Base-by-base conservation (phyloP, 2,797 vertebrate genomes). In the Lutjanus campechanus region DNA sequence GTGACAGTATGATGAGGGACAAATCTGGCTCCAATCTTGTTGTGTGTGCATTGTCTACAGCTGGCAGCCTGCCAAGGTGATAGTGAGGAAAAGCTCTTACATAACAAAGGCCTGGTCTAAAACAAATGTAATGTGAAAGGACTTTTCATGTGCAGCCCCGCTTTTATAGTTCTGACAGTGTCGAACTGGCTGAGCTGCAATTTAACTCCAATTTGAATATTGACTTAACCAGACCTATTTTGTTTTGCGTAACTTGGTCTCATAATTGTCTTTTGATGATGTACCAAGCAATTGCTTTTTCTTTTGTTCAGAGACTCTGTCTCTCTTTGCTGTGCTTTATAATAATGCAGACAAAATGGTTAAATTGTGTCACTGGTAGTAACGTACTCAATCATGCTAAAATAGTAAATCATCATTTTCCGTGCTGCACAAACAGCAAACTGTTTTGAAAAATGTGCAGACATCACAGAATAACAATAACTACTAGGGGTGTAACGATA, bases 91-190 rank as follows among this genome's bases (percentile, higher is more conserved):
- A 79, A 58, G 50, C 61, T 69, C 36, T 78, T 92, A 85, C 67
- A 49, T 92, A 91, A 90, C 36, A 53, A 40, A 65, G 67, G 61
- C 22, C 40, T 12, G 68, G 41, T 83, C 88, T 73, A 20, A 84
- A 84, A 71, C 73, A 82, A 83, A 87, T 76, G 72, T 46, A 63
- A 85, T 46, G 47, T 84, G 79, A 88, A 85, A 50, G 58, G 66
- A 55, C 50, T 63, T 79, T 74, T 80, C 76, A 77, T 77, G 67
- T 76, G 74, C 40, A 41, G n/a, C 22, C 81, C 58, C 12, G 53
- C 74, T 74, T 66, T 73, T 69, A 43, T 59, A 22, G 73, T 81
- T 66, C 59, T 70, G 75, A 85, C 67, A 59, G 51, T 53, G 47
- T 77, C 73, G 63, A 86, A 75, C 78, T 11, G n/a, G 73, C 19